Evolutionary conservation across 2,888 invertebrate genomes (phyloP).

Genomic region (Rhagonycha lutea): DNA sequence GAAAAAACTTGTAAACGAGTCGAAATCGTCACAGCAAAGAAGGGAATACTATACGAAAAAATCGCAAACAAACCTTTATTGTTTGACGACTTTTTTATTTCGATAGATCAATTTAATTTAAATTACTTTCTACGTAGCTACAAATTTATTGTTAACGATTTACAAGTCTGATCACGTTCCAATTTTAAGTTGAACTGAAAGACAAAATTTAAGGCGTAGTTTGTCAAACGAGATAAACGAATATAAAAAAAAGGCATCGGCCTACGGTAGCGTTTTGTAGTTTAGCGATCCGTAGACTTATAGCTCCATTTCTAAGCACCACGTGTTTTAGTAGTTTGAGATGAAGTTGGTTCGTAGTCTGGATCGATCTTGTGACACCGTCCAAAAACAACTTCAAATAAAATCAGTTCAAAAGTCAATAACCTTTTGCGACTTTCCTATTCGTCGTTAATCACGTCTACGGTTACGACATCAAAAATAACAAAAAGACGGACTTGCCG

Average conservation of each 20-base stretch:
- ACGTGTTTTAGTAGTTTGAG: slow-evolving; percentile 24
- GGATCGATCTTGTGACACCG: slow-evolving; percentile 34
- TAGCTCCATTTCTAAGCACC: slow-evolving; percentile 20
- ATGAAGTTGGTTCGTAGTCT: slow-evolving; percentile 23
- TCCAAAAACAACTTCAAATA: slow-evolving; percentile 32
- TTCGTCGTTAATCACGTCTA: slow-evolving; percentile 26
- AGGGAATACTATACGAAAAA: slow-evolving; percentile 1
- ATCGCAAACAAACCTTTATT: not conserved
- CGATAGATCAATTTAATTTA: not conserved
- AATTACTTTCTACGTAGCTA: not conserved
- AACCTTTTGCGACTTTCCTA: slow-evolving; percentile 32
- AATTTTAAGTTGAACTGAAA: slow-evolving; percentile 36
- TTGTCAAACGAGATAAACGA: slow-evolving; percentile 27
- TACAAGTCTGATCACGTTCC: slow-evolving; percentile 38
- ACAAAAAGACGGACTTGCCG: slow-evolving; percentile 18
- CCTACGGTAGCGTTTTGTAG: slow-evolving; percentile 33
- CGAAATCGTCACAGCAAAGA: slow-evolving; percentile 9
- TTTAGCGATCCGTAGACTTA: slow-evolving; percentile 30
- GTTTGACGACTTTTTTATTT: slow-evolving; percentile 2
- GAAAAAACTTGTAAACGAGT: slow-evolving; percentile 13
- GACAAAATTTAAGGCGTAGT: slow-evolving; percentile 27
- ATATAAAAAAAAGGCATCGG: slow-evolving; percentile 28
- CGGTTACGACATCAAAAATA: slow-evolving; percentile 21
- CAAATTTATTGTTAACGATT: slow-evolving; percentile 14
- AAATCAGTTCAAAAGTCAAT: slow-evolving; percentile 40